Percentiles rank a stretch among this genome's conserved stretches.
Conservation (phyloP, 2,113 vertebrate genomes). For the Amphiprion percula region DNA sequence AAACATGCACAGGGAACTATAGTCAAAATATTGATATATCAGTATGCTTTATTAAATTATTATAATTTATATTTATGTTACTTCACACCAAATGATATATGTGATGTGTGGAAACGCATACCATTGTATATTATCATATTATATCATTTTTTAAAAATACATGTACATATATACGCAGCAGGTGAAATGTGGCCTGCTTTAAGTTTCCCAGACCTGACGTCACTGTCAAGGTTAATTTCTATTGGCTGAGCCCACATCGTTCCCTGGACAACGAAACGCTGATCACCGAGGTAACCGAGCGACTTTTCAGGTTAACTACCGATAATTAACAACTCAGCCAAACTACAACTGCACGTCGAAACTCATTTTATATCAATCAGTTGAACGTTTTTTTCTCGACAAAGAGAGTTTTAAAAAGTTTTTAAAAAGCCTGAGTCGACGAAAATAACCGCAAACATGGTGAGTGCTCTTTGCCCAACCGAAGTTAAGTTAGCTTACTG, state of each 20-base stretch:
- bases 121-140: no score
- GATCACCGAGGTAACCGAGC: constrained; percentile 15
- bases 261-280: constrained; percentile 65
- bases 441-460: constrained; percentile 42
- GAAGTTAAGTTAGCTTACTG: constrained; percentile 19
- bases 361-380: background rate
- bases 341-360: accelerated
- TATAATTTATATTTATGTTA: no score
- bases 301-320: background rate
- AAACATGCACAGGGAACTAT: no score
- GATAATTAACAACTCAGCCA: background rate
- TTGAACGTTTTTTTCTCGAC: background rate
- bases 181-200: background rate
- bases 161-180: no score
- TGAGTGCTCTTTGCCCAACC: constrained; percentile 6
- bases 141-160: no score
- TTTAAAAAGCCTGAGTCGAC: background rate
- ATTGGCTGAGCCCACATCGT: constrained; percentile 47
- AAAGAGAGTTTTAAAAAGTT: background rate
- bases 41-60: no score
- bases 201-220: constrained; percentile 47
- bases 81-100: no score
- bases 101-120: no score
- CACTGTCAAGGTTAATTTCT: background rate
- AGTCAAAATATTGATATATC: no score